These are phyloP conservation scores for Galaxias olidus DNA, from an alignment of 2,797 vertebrate species.

Conservation along the genomic window DNA sequence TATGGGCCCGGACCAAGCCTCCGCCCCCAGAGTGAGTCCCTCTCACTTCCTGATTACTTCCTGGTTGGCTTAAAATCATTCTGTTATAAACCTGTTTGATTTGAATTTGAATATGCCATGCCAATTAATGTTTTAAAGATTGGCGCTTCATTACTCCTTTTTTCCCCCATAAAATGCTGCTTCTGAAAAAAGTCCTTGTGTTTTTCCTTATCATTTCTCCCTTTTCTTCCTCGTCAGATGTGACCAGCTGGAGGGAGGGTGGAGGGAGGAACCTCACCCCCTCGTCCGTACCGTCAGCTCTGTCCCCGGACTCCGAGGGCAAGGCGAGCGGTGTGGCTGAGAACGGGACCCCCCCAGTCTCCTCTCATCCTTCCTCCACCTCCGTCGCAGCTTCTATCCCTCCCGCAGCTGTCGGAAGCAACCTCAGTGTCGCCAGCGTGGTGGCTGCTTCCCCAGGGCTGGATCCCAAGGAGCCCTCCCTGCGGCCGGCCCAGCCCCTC, in stretches of 20 bases:
- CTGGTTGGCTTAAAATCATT: background rate
- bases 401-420: constrained; percentile 71
- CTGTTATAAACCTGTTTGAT: no score
- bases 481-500: constrained; percentile 87
- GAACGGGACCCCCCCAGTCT: constrained; percentile 59
- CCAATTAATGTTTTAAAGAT: no score
- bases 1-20: constrained; percentile 95
- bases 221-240: constrained; percentile 75
- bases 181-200: background rate
- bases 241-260: constrained; percentile 99
- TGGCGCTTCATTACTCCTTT: background rate
- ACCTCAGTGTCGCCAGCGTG: constrained; percentile 69
- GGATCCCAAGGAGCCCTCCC: constrained; percentile 87
- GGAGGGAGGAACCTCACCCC: constrained; percentile 95
- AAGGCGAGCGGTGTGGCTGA: constrained; percentile 72
- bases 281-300: constrained; percentile 65
- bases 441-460: constrained; percentile 66
- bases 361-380: constrained; percentile 52
- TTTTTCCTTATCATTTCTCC: background rate
- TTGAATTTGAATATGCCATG: no score
- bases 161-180: background rate
- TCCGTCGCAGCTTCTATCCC: constrained; percentile 74
- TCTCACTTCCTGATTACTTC: background rate
- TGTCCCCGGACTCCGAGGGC: constrained; percentile 74
- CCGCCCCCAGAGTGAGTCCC: constrained; percentile 82